These are phyloP conservation scores for Centrocercus urophasianus DNA, from an alignment of 2,113 vertebrate genomes.

Conservation along the genomic window DNA sequence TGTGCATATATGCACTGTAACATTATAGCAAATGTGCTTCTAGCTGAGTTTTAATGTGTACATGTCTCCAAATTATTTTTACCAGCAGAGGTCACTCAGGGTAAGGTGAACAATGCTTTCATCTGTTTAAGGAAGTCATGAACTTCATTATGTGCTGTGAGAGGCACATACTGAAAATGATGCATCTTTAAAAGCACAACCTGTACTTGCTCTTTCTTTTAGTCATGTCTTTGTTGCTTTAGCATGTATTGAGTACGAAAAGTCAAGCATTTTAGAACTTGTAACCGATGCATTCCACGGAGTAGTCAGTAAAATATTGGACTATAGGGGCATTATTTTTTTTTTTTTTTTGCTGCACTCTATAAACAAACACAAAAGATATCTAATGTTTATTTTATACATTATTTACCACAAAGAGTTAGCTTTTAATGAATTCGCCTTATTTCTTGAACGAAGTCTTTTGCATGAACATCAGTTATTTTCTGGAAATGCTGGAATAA, in stretches of 20 bases:
- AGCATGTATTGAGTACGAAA: not conserved
- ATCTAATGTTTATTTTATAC: not conserved
- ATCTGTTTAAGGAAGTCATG: not conserved
- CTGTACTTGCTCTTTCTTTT: not conserved
- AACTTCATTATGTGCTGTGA: not conserved
- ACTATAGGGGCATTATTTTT: not conserved
- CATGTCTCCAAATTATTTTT: constrained; percentile 15
- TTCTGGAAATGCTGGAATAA: not conserved
- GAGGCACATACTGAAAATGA: not conserved
- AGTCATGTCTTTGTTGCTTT: not conserved
- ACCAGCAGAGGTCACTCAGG: constrained; percentile 76
- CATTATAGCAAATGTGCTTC: not conserved
- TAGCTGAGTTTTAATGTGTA: not conserved
- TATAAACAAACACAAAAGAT: not conserved
- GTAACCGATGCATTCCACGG: not conserved
- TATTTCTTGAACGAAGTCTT: not conserved
- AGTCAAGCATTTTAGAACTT: not conserved
- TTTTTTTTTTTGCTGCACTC: not conserved
- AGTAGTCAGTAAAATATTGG: not conserved
- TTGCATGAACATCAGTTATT: not conserved
- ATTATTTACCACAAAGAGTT: constrained; percentile 9
- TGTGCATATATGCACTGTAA: fast-evolving
- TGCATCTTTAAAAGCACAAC: not conserved
- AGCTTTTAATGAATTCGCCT: constrained; percentile 1
- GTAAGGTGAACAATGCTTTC: constrained; percentile 71